Evolutionary conservation across 2,888 invertebrate species (phyloP).

Genomic region (Caenorhabditis becei): DNA sequence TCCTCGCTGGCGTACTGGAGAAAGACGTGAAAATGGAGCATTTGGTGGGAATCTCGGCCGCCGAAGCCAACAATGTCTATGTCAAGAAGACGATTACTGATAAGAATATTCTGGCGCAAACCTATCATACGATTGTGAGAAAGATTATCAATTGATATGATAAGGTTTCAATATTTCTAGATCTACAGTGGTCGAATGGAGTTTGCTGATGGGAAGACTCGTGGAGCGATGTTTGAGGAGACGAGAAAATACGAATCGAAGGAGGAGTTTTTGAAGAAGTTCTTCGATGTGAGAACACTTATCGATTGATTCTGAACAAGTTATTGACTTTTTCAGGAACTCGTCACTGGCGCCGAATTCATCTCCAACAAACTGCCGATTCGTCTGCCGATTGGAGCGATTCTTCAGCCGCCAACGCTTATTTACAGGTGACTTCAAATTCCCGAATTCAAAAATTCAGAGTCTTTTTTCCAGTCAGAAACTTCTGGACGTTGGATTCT

Average conservation of each 20-base stretch:
- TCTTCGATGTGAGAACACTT: slow-evolving; percentile 20
- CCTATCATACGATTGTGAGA: neutral
- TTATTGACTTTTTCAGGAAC: neutral
- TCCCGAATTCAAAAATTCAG: neutral
- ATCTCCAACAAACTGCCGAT: slow-evolving; percentile 29
- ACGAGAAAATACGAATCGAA: neutral
- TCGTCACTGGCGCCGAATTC: neutral
- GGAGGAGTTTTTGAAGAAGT: neutral
- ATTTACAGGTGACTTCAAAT: slow-evolving; percentile 31
- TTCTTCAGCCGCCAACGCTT: slow-evolving; percentile 35
- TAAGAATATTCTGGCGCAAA: neutral
- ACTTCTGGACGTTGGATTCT: slow-evolving; percentile 24
- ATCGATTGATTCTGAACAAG: too few species aligned
- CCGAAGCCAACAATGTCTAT: slow-evolving; percentile 20
- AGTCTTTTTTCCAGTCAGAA: slow-evolving; percentile 4
- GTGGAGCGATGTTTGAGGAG: slow-evolving; percentile 23
- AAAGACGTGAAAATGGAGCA: slow-evolving; percentile 16
- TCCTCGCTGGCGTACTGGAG: slow-evolving; percentile 37
- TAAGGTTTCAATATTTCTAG: too few species aligned
- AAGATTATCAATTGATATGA: too few species aligned
- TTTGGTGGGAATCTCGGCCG: slow-evolving; percentile 1
- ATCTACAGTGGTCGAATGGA: slow-evolving; percentile 33
- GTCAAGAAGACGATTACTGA: neutral
- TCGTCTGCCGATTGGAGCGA: slow-evolving; percentile 44
- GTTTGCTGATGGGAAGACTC: slow-evolving; percentile 27